Evolutionary conservation across 2,797 vertebrate species (phyloP), one percentile per base, ranked within the genome.

Genomic region (Myotis daubentonii): DNA sequence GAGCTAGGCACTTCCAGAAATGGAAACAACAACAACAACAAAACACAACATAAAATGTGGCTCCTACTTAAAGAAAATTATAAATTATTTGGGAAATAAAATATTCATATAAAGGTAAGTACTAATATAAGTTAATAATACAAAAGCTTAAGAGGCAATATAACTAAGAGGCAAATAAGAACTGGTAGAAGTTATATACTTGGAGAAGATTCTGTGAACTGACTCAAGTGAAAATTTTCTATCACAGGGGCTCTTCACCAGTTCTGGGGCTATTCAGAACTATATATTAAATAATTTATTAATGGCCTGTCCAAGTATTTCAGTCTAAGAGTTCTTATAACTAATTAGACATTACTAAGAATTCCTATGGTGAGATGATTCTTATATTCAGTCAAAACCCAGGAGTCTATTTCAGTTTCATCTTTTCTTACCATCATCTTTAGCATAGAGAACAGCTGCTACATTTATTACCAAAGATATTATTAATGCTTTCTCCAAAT

Each of bases 31-130:
- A 44, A 41, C 41, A 47, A 12, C 44, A 47, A 44, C 41, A 11
- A 60, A 28, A 60, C 10, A n/a, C 33, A 51, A 15, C 19, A 89
- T 66, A 91, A 94, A 87, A 47, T 23, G 41, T 91, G 55, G 25
- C 28, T 90, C 23, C 65, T 80, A 1, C n/a, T 85, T 72, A 9
- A 76, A 87, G 41, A 94, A 93, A 96, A 75, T 53, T 94, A 38
- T 2, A 75, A 41, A 83, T 85, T 78, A 62, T 47, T 84, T 92
- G 15, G 36, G 53, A 92, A 36, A 62, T 53, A 92, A 89, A 25
- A 22, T 36, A 60, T 51, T 94, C 12, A 57, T 41, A 51, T 1
- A 47, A 90, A 81, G 13, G n/a, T 74, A 55, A 25, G 3, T 51
- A 83, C 5, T 66, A 71, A 86, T 65, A 89, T 66, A 16, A 79